Base-by-base conservation (phyloP, 2,113 vertebrate species). In the Excalfactoria chinensis region DNA sequence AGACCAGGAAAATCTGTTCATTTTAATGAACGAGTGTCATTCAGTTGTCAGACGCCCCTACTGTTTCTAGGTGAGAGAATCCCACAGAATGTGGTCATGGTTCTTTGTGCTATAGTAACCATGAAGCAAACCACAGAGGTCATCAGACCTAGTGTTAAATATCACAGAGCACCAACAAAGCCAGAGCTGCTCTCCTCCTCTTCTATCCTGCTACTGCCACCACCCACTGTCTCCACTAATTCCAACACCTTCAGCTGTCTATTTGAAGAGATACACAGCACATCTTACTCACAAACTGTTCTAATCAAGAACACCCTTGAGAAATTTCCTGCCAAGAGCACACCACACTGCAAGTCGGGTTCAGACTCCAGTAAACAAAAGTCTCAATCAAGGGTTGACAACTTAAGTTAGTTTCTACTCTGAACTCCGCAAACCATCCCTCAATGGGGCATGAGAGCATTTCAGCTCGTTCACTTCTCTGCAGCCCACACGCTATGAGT, bases 401-500 rank as follows among this genome's bases (percentile, higher is more conserved):
- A 41, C 78, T 87, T 49, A 49, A 79, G 66, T 25, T 32, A 26
- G 73, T 44, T 82, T 88, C 93, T 51, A 80, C 59, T 41, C 78
- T n/a, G 46, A 41, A 53, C 48, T 84, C 71, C 23, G 34, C 34
- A 76, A 93, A 51, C 59, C 75, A 88, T 15, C 7, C 46, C 32
- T 53, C 46, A 49, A n/a, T 6, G 22, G 84, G 64, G 72, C 84
- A 90, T 1, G 25, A 76, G 73, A 72, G 44, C 41, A 41, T 37
- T 83, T 77, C 58, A 83, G 89, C 68, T 70, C 87, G 91, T 93
- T 67, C 41, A 76, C 74, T 78, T 69, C 71, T 28, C 17, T 3
- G 35, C 93, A 92, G 82, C 94, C 94, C 69, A 90, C 89, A 73
- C 84, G 32, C 44, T 9, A 3, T 93, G 89, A 90, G 77, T 87